These are phyloP conservation scores for Pyxicephalus adspersus DNA, from an alignment of 2,113 vertebrate genomes.

Conservation along the genomic window DNA sequence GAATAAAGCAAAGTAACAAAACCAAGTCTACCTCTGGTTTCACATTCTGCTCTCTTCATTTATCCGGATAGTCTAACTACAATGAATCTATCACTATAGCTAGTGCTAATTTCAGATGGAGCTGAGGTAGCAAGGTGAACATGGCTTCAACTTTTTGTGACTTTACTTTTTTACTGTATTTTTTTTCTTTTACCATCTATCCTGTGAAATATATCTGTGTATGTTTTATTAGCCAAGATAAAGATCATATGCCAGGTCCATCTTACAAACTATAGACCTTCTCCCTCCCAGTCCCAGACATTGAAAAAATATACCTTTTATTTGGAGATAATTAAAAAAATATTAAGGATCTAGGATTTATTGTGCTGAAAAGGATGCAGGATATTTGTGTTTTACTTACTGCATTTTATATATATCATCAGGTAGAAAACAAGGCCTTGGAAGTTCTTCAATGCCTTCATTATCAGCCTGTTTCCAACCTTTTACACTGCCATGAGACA, in stretches of 20 bases:
- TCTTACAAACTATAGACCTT: slow-evolving; percentile 2
- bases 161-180: slow-evolving; percentile 75
- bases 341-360: not conserved
- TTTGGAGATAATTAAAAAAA: slow-evolving; percentile 20
- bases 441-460: not conserved
- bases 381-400: not conserved
- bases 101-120: slow-evolving; percentile 76
- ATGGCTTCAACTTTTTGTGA: slow-evolving; percentile 93
- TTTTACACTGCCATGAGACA: not conserved
- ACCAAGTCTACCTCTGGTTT: slow-evolving; percentile 52
- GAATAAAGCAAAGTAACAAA: slow-evolving; percentile 64
- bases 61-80: slow-evolving; percentile 67
- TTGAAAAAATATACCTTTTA: slow-evolving; percentile 9
- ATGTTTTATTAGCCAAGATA: not conserved
- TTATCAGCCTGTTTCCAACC: no score
- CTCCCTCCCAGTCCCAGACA: slow-evolving; percentile 8
- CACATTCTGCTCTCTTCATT: slow-evolving; percentile 58
- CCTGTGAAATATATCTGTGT: slow-evolving; percentile 65
- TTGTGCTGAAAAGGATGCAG: slow-evolving; percentile 33
- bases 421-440: not conserved
- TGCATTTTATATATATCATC: not conserved
- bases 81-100: slow-evolving; percentile 77
- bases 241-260: not conserved
- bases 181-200: slow-evolving; percentile 74
- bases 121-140: slow-evolving; percentile 99